phyloP scores from a whole-genome alignment of 2,797 vertebrate species.

The Neosilurus hyrtlii region DNA sequence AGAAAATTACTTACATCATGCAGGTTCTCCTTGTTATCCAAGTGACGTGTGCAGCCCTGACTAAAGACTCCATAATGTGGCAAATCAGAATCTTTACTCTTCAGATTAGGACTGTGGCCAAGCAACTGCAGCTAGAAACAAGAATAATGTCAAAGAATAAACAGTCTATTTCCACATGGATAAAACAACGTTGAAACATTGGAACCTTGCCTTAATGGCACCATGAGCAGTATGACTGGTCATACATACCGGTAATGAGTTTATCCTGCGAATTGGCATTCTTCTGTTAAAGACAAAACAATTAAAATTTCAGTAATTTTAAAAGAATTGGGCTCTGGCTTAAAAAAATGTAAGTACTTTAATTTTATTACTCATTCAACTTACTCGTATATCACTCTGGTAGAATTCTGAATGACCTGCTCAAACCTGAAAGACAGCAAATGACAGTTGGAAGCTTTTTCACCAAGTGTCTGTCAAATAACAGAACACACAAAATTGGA shows the following conservation, averaged over 20 bases:
- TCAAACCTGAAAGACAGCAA: constrained; percentile 73
- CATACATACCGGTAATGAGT: constrained; percentile 81
- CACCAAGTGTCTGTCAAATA: not conserved
- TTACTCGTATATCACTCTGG: constrained; percentile 72
- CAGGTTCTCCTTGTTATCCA: constrained; percentile 85
- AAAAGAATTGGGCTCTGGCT: not conserved
- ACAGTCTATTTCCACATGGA: not conserved
- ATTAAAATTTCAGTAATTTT: not conserved
- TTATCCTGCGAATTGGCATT: constrained; percentile 76
- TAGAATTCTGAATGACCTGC: constrained; percentile 67
- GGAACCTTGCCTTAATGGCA: not conserved
- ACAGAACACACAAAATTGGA: not conserved
- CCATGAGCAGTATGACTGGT: not conserved
- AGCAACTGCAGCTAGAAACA: constrained; percentile 77
- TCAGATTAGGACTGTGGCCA: constrained; percentile 82
- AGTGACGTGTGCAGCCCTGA: constrained; percentile 42
- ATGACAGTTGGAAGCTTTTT: not conserved
- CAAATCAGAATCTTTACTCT: constrained; percentile 69
- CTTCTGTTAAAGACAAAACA: constrained; percentile 61
- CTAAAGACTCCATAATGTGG: constrained; percentile 70
- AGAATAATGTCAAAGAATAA: not conserved
- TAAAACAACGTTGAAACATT: not conserved
- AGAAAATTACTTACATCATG: constrained; percentile 64
- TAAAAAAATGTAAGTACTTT: not conserved
- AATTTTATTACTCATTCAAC: constrained; percentile 48